Conservation (phyloP, 2,113 vertebrate genomes). For the Mustela nigripes region DNA sequence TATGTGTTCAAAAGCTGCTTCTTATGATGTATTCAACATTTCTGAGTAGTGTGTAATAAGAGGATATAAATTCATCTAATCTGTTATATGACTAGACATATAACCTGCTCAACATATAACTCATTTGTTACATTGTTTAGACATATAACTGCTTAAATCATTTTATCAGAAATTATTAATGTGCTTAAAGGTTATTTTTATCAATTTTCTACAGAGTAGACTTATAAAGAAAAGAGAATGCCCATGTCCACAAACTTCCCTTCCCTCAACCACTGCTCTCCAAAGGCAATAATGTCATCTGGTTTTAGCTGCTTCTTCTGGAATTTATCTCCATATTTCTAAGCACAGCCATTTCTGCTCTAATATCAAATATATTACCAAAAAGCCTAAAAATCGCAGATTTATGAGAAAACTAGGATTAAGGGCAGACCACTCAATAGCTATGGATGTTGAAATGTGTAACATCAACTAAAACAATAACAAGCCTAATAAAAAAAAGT, state of each 20-base stretch:
- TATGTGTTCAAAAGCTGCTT: not conserved
- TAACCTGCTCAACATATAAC: not conserved
- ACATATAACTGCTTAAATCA: not conserved
- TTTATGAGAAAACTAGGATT: constrained; percentile 47
- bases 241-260: not conserved
- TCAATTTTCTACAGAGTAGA: not conserved
- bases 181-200: not conserved
- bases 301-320: not conserved
- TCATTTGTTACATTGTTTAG: not conserved
- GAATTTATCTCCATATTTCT: constrained; percentile 25
- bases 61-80: not conserved
- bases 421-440: not conserved
- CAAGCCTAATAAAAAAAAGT: not conserved
- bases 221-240: not conserved
- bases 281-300: not conserved
- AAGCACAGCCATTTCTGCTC: constrained; percentile 7
- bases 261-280: not conserved
- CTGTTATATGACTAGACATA: not conserved
- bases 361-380: constrained; percentile 25
- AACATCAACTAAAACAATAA: not conserved
- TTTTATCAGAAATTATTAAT: not conserved
- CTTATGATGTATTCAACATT: not conserved
- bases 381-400: constrained; percentile 6
- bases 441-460: not conserved
- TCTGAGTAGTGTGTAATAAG: not conserved